Evolutionary conservation across 2,888 invertebrate species (phyloP).

Genomic region (Lithophane socia): DNA sequence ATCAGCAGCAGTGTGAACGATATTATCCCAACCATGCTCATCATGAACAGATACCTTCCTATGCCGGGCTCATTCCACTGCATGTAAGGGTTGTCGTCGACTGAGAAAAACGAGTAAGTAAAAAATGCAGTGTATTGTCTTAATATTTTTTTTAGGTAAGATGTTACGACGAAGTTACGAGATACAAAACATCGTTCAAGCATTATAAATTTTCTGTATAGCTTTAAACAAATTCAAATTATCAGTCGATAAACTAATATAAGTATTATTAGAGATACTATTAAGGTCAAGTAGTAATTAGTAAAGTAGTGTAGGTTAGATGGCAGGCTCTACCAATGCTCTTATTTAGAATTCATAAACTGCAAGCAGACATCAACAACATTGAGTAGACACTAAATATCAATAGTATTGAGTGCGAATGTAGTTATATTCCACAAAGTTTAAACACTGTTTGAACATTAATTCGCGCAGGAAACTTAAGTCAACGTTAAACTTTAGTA

Average conservation of each 20-base stretch:
- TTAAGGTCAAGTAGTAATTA: neutral
- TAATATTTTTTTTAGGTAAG: neutral
- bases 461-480: neutral
- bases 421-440: no score
- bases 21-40: conserved; percentile 90
- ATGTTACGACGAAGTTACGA: conserved; percentile 20
- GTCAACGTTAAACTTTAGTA: neutral
- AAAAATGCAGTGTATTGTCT: neutral
- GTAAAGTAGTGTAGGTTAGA: neutral
- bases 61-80: conserved; percentile 93
- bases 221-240: neutral
- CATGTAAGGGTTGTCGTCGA: conserved; percentile 90
- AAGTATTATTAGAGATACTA: neutral
- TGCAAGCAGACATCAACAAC: neutral
- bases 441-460: neutral
- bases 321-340: neutral
- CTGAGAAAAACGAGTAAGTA: conserved; percentile 69
- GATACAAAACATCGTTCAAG: conserved; percentile 14
- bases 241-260: neutral
- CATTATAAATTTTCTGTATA: neutral
- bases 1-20: conserved; percentile 91
- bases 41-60: conserved; percentile 93
- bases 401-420: neutral
- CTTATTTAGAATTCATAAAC: conserved; percentile 9
- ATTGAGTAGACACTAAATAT: neutral